Evolutionary conservation across 2,888 invertebrate genomes (phyloP).

Genomic region (Candidula unifasciata): DNA sequence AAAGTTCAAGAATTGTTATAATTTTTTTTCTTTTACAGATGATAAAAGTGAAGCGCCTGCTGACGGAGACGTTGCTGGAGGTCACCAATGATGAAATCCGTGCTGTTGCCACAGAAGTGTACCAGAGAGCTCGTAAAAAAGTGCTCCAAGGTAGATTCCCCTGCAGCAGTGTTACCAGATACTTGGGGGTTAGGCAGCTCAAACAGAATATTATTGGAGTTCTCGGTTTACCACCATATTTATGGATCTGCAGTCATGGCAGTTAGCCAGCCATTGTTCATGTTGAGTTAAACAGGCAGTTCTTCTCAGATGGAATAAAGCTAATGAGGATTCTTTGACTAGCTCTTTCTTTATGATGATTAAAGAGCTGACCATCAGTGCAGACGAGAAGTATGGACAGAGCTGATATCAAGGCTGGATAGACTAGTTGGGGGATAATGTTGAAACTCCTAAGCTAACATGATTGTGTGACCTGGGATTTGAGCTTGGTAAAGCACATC

Average conservation of each 20-base stretch:
- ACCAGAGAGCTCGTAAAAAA: slow-evolving; percentile 83
- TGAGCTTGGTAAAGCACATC: too few relatives aligned
- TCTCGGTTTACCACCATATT: background rate
- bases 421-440: too few relatives aligned
- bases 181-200: background rate
- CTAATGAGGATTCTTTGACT: too few relatives aligned
- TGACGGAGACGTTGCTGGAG: slow-evolving; percentile 95
- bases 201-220: background rate
- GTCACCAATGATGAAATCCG: slow-evolving; percentile 94
- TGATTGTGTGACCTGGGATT: too few relatives aligned
- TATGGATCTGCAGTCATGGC: background rate
- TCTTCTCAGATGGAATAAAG: too few relatives aligned
- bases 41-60: slow-evolving; percentile 89
- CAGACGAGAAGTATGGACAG: too few relatives aligned
- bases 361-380: too few relatives aligned
- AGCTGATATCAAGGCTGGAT: too few relatives aligned
- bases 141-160: slow-evolving; percentile 74
- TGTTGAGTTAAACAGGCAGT: background rate
- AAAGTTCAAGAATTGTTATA: background rate
- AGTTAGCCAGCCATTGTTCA: background rate
- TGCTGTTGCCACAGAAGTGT: slow-evolving; percentile 89
- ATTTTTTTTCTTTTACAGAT: slow-evolving; percentile 80
- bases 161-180: slow-evolving; percentile 19
- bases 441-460: too few relatives aligned
- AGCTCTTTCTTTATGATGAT: too few relatives aligned